Conservation (phyloP, 2,113 vertebrate genomes). For the Sinocyclocheilus maitianheensis region DNA sequence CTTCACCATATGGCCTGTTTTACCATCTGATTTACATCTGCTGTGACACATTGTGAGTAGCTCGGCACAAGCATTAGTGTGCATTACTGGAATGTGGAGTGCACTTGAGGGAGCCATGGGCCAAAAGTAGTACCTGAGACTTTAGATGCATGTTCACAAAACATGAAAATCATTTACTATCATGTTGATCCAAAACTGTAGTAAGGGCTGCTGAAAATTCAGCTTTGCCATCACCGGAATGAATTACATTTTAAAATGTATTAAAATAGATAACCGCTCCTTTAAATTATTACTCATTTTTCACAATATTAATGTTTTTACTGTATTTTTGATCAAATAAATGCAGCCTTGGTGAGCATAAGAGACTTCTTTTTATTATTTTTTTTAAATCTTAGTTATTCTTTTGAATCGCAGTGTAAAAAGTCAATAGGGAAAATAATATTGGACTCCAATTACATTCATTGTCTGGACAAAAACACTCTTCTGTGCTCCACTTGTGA, state of each 20-base stretch:
- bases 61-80: neutral
- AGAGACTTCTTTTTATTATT: neutral
- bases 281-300: no score
- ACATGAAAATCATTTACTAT: neutral
- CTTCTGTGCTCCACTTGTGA: neutral
- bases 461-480: neutral
- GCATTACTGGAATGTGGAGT: neutral
- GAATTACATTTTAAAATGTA: neutral
- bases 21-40: constrained; percentile 23
- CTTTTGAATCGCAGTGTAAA: neutral
- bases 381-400: no score
- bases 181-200: neutral
- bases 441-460: neutral
- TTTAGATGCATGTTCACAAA: neutral
- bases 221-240: neutral
- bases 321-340: neutral
- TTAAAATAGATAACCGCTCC: neutral
- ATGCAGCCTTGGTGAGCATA: neutral
- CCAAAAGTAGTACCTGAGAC: neutral
- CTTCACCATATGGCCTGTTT: constrained; percentile 15
- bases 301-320: neutral
- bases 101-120: neutral
- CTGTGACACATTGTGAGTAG: constrained; percentile 8
- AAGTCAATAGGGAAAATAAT: neutral
- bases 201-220: neutral